Evolutionary conservation across 1,140 invertebrate genomes (phyloP), one percentile per base, ranked within the genome.

Genomic region (Platyscapa corneri): DNA sequence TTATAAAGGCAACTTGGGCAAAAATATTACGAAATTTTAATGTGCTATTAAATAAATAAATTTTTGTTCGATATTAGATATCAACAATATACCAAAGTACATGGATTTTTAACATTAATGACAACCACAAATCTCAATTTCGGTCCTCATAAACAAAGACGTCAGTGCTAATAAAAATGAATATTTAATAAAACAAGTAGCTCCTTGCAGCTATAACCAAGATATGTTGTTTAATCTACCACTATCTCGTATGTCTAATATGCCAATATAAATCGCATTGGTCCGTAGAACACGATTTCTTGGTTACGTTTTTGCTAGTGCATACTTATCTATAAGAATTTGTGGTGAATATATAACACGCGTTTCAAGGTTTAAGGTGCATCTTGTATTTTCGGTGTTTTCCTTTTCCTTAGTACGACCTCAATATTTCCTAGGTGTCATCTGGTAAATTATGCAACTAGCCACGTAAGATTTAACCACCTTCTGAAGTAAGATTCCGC

Each of bases 371-470:
- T 1, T 1, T 67, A 64, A n/a, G 42, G 42, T 46, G 12, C 42
- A 5, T 12, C 42, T n/a, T n/a, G n/a, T n/a, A n/a, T n/a, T n/a
- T n/a, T n/a, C n/a, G n/a, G n/a, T n/a, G 42, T 10, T 60, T 7
- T 60, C 27, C 56, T 60, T 23, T 27, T 14, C 20, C 56, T 60
- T 60, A 5, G 56, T 10, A 56, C 30, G 49, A 70, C 18, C 83
- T 72, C 85, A 78, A 88, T 87, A 88, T 88, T 82, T 87, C 79
- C 76, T 70, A 86, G 81, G 85, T 87, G 87, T 87, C 83, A 65
- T 86, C 86, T 86, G 42, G 88, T 89, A 85, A 88, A 89, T 89
- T 89, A 88, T 89, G 87, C 87, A 89, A 88, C 85, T 86, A 42
- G 65, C 77, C 86, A 49, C 77, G 88, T 74, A 87, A 85, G 72